Evolutionary conservation across 2,113 vertebrate species (phyloP).

Genomic region (cat (Felis catus)): F.catus_Fca126_mat1.0 CM031425.1:886001-886500

Average conservation of each 20-base stretch:
- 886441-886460: background rate
- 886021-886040: too few relatives aligned
- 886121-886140: fast-evolving
- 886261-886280: background rate
- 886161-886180: background rate
- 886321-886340: too few relatives aligned
- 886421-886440: background rate
- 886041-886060: background rate
- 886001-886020: too few relatives aligned
- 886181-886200: background rate
- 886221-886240: background rate
- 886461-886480: background rate
- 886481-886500: too few relatives aligned
- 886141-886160: background rate
- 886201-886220: background rate
- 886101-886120: background rate
- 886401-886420: background rate
- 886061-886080: background rate
- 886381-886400: background rate
- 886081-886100: background rate
- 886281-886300: background rate
- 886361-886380: too few relatives aligned
- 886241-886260: too few relatives aligned
- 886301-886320: background rate
- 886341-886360: too few relatives aligned